These are phyloP conservation scores for Phengaris alcon DNA, from an alignment of 2,888 invertebrate species.

Conservation along the genomic window DNA sequence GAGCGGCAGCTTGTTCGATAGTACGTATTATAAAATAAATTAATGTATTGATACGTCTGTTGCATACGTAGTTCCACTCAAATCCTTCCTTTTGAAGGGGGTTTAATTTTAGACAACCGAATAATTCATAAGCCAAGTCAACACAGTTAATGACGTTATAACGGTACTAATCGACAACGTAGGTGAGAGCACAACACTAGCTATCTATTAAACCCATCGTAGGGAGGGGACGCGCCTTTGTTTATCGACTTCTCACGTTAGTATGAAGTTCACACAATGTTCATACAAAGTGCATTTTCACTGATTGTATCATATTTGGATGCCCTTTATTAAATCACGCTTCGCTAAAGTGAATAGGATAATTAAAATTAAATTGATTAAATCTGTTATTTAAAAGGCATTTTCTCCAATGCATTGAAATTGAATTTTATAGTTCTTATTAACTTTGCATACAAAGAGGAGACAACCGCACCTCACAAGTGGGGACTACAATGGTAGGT, in stretches of 20 bases:
- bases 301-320: conserved; percentile 18
- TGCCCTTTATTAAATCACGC: conserved; percentile 26
- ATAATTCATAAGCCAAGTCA: no score
- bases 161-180: background rate
- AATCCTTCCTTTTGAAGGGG: no score
- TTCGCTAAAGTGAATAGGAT: conserved; percentile 16
- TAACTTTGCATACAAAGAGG: no score
- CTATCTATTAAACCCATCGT: conserved; percentile 18
- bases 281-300: conserved; percentile 23
- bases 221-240: conserved; percentile 13
- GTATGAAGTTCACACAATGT: conserved; percentile 19
- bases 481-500: no score
- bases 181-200: conserved; percentile 17
- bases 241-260: conserved; percentile 19
- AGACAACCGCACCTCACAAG: no score
- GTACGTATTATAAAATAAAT: no score
- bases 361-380: conserved; percentile 24
- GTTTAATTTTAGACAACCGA: no score
- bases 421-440: no score
- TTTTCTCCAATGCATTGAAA: background rate
- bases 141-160: background rate
- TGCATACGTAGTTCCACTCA: no score
- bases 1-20: no score
- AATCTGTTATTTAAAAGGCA: background rate
- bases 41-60: no score